These are phyloP conservation scores for Dinocampus coccinellae DNA, from an alignment of 2,888 invertebrate species.

Conservation along the genomic window DNA sequence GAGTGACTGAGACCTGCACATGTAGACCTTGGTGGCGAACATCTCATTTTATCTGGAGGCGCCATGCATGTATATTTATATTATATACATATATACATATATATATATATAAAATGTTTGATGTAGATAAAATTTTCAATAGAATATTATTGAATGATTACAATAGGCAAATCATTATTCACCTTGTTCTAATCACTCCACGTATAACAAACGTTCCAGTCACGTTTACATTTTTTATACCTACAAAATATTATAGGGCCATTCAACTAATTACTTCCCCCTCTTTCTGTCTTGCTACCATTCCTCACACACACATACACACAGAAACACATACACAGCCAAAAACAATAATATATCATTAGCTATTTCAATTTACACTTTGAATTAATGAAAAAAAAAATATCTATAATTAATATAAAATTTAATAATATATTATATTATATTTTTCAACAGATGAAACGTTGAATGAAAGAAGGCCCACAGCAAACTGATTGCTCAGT, in stretches of 20 bases:
- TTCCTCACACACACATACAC: neutral
- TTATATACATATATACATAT: neutral
- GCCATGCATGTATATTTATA: constrained; percentile 52
- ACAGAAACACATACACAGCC: no score
- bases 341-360: no score
- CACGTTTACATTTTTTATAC: constrained; percentile 43
- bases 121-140: no score
- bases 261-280: no score
- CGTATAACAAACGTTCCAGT: constrained; percentile 29
- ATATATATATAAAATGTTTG: no score
- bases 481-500: constrained; percentile 48
- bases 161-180: constrained; percentile 30
- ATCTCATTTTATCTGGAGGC: constrained; percentile 62
- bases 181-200: constrained; percentile 32
- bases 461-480: constrained; percentile 43
- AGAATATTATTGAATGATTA: no score
- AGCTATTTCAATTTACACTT: neutral
- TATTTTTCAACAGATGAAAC: neutral
- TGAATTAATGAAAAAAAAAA: no score
- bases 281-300: no score
- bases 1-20: constrained; percentile 69
- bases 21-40: constrained; percentile 60
- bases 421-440: neutral
- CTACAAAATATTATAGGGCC: no score
- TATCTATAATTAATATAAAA: no score